Base-by-base conservation (phyloP, 2,888 invertebrate genomes). In the Timema podura region DNA sequence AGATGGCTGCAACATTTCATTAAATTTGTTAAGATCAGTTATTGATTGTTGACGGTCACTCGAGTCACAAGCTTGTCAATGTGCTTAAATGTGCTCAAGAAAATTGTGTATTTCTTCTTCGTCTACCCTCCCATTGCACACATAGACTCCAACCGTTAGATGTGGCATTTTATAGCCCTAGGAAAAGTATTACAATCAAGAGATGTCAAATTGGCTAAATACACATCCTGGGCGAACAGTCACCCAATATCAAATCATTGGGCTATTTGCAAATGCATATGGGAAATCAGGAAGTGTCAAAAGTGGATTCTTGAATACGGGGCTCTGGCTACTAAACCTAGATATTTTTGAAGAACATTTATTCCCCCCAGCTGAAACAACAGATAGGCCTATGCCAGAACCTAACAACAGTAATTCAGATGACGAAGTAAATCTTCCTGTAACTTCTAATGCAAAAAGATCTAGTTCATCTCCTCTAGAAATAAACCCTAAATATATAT, bases 191-290 rank as follows among this genome's bases (percentile, higher is more conserved):
- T 59, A 59, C 59, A 16, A 6, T 16, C 59, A 59, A 5, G 59
- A 30, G 54, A 65, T 59, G 13, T 11, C 61, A 44, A 30, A 51
- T 9, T 68, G 48, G 59, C 30, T 61, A 30, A 68, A 16, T 48
- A 68, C 44, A 48, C 54, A 68, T 49, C 11, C 49, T 9, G 49
- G 67, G 16, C 44, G 13, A 8, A 54, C 51, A 54, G 51, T 67
- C 69, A 65, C n/a, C 13, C 54, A 69, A 46, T 51, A 45, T 16
- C 11, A 67, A 11, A 67, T 64, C 6, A 61, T 15, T 15, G 64
- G n/a, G 49, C 48, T 73, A 84, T 16, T 57, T 16, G 16, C 67
- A 54, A n/a, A 10, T 54, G 67, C 67, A 54, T 51, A 51, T 45
- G 45, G 10, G 9, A 67, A 67, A 67, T 16, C 51, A n/a, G 30